Evolutionary conservation across 2,888 invertebrate genomes (phyloP).

Genomic region (Zaprionus bogoriensis): DNA sequence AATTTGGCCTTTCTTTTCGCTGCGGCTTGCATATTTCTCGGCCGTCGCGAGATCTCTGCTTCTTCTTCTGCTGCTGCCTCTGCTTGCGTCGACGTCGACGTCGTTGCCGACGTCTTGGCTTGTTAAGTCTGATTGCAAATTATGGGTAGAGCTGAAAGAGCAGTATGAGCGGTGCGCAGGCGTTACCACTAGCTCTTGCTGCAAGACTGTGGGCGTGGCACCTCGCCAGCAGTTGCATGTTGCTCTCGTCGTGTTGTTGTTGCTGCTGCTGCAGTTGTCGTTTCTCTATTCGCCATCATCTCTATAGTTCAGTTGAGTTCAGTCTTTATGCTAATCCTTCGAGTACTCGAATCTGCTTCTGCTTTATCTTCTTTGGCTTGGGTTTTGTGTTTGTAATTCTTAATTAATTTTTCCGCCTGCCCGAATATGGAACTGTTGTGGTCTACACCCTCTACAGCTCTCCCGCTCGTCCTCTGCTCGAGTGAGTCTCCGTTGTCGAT

Average conservation of each 20-base stretch:
- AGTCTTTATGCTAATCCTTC: slow-evolving; percentile 57
- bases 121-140: slow-evolving; percentile 70
- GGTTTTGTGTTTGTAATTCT: slow-evolving; percentile 39
- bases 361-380: too few relatives aligned
- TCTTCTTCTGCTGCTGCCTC: slow-evolving; percentile 2
- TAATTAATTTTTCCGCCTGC: slow-evolving; percentile 50
- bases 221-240: slow-evolving; percentile 20
- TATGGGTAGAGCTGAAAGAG: slow-evolving; percentile 39
- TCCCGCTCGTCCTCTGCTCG: not conserved
- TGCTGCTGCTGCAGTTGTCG: not conserved
- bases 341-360: slow-evolving; percentile 32
- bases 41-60: slow-evolving; percentile 15
- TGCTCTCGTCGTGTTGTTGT: not conserved
- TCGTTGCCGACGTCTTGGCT: slow-evolving; percentile 42
- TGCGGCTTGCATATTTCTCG: slow-evolving; percentile 39
- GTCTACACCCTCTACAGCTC: not conserved
- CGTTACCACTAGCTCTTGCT: not conserved
- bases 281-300: not conserved
- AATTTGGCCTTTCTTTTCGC: slow-evolving; percentile 71
- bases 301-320: slow-evolving; percentile 37
- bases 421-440: not conserved
- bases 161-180: not conserved
- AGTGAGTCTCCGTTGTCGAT: slow-evolving; percentile 32
- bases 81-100: not conserved
- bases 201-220: slow-evolving; percentile 36